Evolutionary conservation across 1,140 invertebrate species (phyloP), one percentile per base, ranked within the genome.

Genomic region (Ceratina australensis): DNA sequence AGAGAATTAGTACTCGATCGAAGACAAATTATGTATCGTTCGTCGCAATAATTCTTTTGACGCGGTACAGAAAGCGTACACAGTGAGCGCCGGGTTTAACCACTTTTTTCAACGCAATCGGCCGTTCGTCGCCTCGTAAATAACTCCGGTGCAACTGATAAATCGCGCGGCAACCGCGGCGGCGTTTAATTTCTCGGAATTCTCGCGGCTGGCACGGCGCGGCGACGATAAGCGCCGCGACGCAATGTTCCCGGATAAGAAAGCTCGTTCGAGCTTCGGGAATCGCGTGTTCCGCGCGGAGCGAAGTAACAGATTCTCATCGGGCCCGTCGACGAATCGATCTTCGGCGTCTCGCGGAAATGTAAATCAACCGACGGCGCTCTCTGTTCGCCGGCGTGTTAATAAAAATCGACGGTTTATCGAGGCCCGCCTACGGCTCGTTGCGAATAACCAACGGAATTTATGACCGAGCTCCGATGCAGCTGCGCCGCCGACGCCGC

Each of bases 331-430:
- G n/a, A n/a, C n/a, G n/a, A 22, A 68, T 49, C 73, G 73, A 75
- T 75, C 73, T 67, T 18, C 5, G 3, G 1, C 52, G 5, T 18
- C 20, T 3, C 3, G 20, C 20, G n/a, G 16, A 72, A 15, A 3
- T 52, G 50, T 72, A 72, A 20, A 61, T 72, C 69, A 66, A 50
- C 10, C 15, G 16, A 28, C 24, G 15, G 16, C 16, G 2, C 49
- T 68, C 49, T n/a, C 22, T 47, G 52, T 66, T 49, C 18, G 26
- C 42, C 47, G 18, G 22, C 20, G 26, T 71, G 74, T 77, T 77
- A 77, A 77, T 71, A 77, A 71, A 71, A 71, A 77, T 77, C 59
- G 74, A 77, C 67, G 57, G 33, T 71, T 61, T 71, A 71, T 77
- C 57, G 66, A 20, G 61, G 26, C 3, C 33, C 20, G 47, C 8